phyloP scores from a whole-genome alignment of 2,113 vertebrate genomes.

The Danio rerio region GRCz12tu NC_133198.1:11925501-11926000 shows the following conservation, averaged over 20 bases:
- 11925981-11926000: slow-evolving; percentile 12
- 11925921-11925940: background rate
- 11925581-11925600: slow-evolving; percentile 48
- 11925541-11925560: slow-evolving; percentile 40
- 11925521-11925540: background rate
- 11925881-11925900: slow-evolving; percentile 31
- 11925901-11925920: background rate
- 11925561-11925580: slow-evolving; percentile 41
- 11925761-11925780: slow-evolving; percentile 16
- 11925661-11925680: slow-evolving; percentile 47
- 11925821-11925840: slow-evolving; percentile 28
- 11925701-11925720: slow-evolving; percentile 34
- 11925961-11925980: background rate
- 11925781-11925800: slow-evolving; percentile 36
- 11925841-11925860: slow-evolving; percentile 17
- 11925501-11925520: slow-evolving; percentile 25
- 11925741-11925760: slow-evolving; percentile 47
- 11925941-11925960: background rate
- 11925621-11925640: slow-evolving; percentile 12
- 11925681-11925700: slow-evolving; percentile 44
- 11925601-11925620: slow-evolving; percentile 32
- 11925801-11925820: slow-evolving; percentile 37
- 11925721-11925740: slow-evolving; percentile 31
- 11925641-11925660: slow-evolving; percentile 29
- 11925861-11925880: slow-evolving; percentile 26